phyloP scores from a whole-genome alignment of 1,140 invertebrate species.

The Scaptomyza pallida region DNA sequence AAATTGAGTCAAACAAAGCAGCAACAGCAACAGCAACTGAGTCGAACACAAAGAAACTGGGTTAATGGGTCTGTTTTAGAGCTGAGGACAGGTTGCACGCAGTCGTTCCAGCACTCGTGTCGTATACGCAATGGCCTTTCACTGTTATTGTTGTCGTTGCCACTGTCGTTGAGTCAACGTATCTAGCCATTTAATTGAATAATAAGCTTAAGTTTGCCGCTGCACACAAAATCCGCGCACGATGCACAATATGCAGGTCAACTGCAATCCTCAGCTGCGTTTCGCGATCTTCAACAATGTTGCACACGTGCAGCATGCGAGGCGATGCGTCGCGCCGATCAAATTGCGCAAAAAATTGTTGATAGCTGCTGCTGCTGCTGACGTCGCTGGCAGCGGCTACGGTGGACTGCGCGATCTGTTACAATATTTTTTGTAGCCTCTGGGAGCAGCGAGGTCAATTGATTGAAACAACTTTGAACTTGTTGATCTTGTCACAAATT shows the following conservation, averaged over 20 bases:
- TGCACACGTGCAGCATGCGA: conserved; percentile 66
- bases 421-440: conserved; percentile 78
- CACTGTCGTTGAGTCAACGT: conserved; percentile 17
- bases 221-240: conserved; percentile 66
- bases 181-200: conserved; percentile 68
- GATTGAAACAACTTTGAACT: conserved; percentile 84
- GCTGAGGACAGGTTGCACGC: conserved; percentile 68
- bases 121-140: conserved; percentile 78
- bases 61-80: conserved; percentile 78
- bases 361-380: conserved; percentile 6
- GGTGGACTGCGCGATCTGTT: conserved; percentile 65
- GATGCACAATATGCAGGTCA: conserved; percentile 71
- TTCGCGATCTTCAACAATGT: conserved; percentile 21
- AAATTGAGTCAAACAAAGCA: conserved; percentile 79
- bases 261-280: conserved; percentile 10
- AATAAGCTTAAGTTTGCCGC: conserved; percentile 55
- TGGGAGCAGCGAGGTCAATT: conserved; percentile 83
- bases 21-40: conserved; percentile 20
- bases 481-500: conserved; percentile 84
- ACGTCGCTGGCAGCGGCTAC: conserved; percentile 13
- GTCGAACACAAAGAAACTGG: conserved; percentile 56
- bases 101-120: conserved; percentile 42
- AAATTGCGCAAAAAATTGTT: conserved; percentile 68
- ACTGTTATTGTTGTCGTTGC: conserved; percentile 39
- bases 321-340: conserved; percentile 15